Evolutionary conservation across 2,113 vertebrate genomes (phyloP).

Genomic region (Oncorhynchus mykiss): DNA sequence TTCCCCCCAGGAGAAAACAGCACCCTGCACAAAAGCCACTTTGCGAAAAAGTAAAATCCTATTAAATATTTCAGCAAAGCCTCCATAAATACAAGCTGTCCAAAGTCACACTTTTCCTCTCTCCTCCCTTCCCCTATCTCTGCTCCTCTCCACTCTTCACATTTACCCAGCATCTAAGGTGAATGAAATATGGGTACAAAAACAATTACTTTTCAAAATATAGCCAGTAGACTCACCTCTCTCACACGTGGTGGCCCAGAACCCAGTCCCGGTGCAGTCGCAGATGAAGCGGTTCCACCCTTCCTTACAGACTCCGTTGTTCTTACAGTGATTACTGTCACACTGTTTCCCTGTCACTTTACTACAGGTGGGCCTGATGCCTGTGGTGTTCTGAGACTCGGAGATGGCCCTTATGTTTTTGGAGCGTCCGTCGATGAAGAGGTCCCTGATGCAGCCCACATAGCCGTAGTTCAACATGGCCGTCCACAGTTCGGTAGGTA

Average conservation of each 20-base stretch:
- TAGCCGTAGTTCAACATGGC: conserved; percentile 98
- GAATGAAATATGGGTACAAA: too few relatives aligned
- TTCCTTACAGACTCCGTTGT: conserved; percentile 88
- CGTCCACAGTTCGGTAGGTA: conserved; percentile 96
- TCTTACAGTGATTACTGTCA: conserved; percentile 91
- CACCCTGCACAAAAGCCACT: conserved; percentile 32
- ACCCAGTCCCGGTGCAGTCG: conserved; percentile 91
- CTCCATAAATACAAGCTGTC: conserved; percentile 54
- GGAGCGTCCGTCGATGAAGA: conserved; percentile 95
- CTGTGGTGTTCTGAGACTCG: conserved; percentile 84
- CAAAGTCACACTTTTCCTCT: conserved; percentile 31
- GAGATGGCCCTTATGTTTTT: conserved; percentile 95
- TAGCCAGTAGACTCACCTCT: conserved; percentile 74
- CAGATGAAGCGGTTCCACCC: conserved; percentile 98
- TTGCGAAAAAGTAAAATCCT: conserved; percentile 49
- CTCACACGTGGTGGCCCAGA: conserved; percentile 92
- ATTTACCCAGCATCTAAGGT: too few relatives aligned
- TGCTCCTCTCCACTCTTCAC: neutral
- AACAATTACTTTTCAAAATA: too few relatives aligned
- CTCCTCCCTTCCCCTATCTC: too few relatives aligned
- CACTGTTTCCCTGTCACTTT: conserved; percentile 87
- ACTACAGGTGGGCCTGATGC: conserved; percentile 89
- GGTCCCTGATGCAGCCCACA: conserved; percentile 91
- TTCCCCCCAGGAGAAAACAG: conserved; percentile 17
- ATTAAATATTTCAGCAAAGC: conserved; percentile 62